Evolutionary conservation across 2,888 invertebrate genomes (phyloP).

Genomic region (Copidosoma aretas): DNA sequence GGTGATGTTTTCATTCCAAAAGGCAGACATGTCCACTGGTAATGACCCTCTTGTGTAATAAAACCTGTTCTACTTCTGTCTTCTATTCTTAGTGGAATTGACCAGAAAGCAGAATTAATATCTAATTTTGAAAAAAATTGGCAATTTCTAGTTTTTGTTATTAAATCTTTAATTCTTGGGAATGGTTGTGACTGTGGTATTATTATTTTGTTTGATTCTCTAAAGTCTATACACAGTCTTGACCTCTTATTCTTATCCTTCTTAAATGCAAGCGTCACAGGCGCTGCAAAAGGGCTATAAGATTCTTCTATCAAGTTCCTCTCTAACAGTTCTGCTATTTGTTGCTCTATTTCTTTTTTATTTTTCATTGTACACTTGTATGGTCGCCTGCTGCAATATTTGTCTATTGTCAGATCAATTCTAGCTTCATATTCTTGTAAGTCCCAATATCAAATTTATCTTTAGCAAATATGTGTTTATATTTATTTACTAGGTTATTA

Average conservation of each 20-base stretch:
- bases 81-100: background rate
- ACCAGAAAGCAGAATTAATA: background rate
- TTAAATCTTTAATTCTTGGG: conserved; percentile 42
- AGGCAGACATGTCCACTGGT: background rate
- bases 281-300: conserved; percentile 43
- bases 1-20: conserved; percentile 32
- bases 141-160: conserved; percentile 32
- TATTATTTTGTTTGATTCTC: background rate
- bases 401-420: conserved; percentile 18
- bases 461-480: conserved; percentile 43
- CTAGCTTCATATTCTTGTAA: conserved; percentile 41
- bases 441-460: conserved; percentile 45
- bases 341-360: background rate
- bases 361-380: background rate
- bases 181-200: conserved; percentile 20
- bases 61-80: conserved; percentile 7
- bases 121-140: conserved; percentile 21
- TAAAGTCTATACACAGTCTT: background rate
- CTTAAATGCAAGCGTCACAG: conserved; percentile 7
- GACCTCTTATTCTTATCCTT: background rate
- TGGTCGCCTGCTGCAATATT: conserved; percentile 33
- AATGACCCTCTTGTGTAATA: conserved; percentile 18
- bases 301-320: conserved; percentile 45
- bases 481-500: conserved; percentile 40
- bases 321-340: conserved; percentile 42